Evolutionary conservation across 2,888 invertebrate genomes (phyloP), one percentile per base, ranked within the genome.

Genomic region (Hofmannophila pseudospretella): DNA sequence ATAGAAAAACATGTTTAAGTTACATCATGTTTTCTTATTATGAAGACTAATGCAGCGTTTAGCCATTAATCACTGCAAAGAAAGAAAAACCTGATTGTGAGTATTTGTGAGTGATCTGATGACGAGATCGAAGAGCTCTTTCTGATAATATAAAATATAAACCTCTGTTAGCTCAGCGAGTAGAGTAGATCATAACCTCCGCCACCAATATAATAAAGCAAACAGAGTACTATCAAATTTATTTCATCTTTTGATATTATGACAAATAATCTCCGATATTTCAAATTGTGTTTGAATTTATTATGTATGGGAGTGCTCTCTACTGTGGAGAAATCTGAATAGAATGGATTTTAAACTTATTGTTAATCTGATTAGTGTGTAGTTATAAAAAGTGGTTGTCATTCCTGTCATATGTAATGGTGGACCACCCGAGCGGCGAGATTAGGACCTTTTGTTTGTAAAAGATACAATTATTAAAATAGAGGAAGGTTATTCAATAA

Each of bases 361-460:
- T 61, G 52, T 58, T 66, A 68, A 67, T 70, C 72, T 58, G 69
- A 71, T 72, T 69, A 67, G 45, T 53, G 41, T 19, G 42, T 41
- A 50, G 55, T 58, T 55, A 62, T 65, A 67, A 66, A 65, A 64
- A 56, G 47, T 41, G 54, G 49, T 49, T 63, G 72, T 68, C 64
- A 58, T 49, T 57, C 47, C 44, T 58, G 49, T 51, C 49, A 51
- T 54, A 57, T 51, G 49, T 47, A 64, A 67, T 56, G 54, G 49
- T 35, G 42, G 73, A 69, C 73, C 73, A 68, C 73, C 71, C 67
- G 51, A 47, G 32, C 11, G 30, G 23, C 32, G 32, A 50, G 58
- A 55, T 54, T 59, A 49, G 41, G 31, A 14, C 39, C 56, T 54
- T 63, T 67, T 60, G 69, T 62, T 28, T 23, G 23, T 2, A n/a